These are phyloP conservation scores for Phalacrocorax carbo DNA, from an alignment of 2,113 vertebrate genomes.

Conservation along the genomic window DNA sequence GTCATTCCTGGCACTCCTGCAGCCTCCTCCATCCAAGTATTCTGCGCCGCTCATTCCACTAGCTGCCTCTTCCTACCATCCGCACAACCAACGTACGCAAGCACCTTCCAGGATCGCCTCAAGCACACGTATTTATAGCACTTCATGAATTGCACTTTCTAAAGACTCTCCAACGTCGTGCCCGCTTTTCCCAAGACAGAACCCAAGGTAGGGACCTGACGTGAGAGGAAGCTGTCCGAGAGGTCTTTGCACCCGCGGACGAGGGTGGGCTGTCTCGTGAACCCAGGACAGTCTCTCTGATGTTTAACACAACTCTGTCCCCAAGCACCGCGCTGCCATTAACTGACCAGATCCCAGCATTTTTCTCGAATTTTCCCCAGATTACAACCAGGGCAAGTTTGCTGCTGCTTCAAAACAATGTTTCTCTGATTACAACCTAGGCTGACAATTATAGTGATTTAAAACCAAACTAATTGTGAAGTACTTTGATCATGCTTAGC, in stretches of 20 bases:
- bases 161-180: background rate
- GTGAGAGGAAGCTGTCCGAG: rapidly evolving
- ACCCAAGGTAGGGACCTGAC: background rate
- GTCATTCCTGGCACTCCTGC: constrained; percentile 34
- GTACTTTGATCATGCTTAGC: constrained; percentile 73
- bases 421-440: constrained; percentile 67
- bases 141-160: rapidly evolving
- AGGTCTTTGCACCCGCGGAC: background rate
- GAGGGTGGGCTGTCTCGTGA: background rate
- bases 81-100: rapidly evolving
- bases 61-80: background rate
- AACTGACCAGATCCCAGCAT: background rate
- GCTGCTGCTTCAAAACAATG: constrained; percentile 47
- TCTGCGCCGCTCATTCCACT: background rate
- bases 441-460: constrained; percentile 78
- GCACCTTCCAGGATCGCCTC: background rate
- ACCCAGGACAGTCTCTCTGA: background rate
- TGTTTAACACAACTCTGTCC: background rate
- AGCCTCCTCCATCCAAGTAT: background rate
- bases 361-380: constrained; percentile 31
- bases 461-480: constrained; percentile 74
- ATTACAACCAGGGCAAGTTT: constrained; percentile 53
- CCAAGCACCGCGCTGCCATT: background rate
- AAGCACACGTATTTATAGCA: background rate
- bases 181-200: background rate